phyloP scores from a whole-genome alignment of 2,113 vertebrate species.

The Meleagris gallopavo region DNA sequence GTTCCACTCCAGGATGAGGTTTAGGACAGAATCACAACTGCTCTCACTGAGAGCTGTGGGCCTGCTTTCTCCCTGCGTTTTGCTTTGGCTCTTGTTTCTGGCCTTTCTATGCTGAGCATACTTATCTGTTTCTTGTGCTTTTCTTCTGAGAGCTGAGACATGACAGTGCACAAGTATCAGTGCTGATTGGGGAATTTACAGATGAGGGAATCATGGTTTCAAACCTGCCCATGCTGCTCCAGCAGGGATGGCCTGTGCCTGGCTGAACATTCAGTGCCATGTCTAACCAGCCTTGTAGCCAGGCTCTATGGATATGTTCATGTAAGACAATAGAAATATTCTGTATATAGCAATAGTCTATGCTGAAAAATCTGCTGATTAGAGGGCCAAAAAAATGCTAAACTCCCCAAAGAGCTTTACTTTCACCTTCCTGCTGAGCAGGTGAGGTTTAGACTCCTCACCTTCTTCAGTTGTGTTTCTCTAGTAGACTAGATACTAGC shows the following conservation, averaged over 20 bases:
- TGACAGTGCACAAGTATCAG: neutral
- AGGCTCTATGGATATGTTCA: neutral
- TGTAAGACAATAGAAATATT: neutral
- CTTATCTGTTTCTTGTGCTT: neutral
- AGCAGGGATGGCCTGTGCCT: neutral
- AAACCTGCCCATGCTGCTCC: neutral
- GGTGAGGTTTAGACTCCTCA: neutral
- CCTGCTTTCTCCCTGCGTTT: neutral
- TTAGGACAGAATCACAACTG: slow-evolving; percentile 4
- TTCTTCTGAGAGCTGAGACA: neutral
- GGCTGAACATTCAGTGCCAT: neutral
- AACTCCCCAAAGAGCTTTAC: neutral
- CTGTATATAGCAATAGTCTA: neutral
- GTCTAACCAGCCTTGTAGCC: neutral
- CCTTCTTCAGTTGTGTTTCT: neutral
- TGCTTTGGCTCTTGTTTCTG: neutral
- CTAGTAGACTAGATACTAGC: neutral
- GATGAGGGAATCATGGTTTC: neutral
- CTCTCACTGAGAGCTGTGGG: rapidly evolving
- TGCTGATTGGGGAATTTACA: neutral
- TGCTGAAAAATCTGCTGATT: neutral
- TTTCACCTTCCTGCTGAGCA: neutral
- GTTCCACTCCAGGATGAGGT: neutral
- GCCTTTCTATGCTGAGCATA: neutral
- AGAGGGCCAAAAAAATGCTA: neutral